These are phyloP conservation scores for Macheiramphus alcinus DNA, from an alignment of 2,113 vertebrate genomes.

Conservation along the genomic window DNA sequence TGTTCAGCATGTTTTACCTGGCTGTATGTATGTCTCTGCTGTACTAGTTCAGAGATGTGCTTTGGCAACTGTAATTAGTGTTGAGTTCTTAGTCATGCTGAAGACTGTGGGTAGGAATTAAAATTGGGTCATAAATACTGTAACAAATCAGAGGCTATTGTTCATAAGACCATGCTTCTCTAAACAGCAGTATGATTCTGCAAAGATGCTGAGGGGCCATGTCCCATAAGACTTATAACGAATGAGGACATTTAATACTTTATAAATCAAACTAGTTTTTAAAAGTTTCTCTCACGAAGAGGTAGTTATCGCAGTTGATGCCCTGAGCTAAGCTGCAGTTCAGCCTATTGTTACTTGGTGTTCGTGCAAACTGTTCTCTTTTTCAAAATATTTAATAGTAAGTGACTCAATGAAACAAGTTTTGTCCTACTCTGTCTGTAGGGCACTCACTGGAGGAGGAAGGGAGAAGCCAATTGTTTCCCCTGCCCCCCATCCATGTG, in stretches of 20 bases:
- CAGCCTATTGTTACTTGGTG: background rate
- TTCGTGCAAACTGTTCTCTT: background rate
- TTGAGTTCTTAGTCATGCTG: background rate
- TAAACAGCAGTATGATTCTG: background rate
- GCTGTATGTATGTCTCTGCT: background rate
- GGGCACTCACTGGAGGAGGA: background rate
- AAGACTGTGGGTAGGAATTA: background rate
- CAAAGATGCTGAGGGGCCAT: background rate
- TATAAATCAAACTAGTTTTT: background rate
- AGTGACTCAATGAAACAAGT: background rate
- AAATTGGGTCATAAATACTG: background rate
- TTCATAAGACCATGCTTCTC: background rate
- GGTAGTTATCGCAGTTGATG: background rate
- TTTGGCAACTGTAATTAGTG: conserved; percentile 14
- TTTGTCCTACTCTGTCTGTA: background rate
- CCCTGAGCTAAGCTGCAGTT: background rate
- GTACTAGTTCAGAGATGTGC: background rate
- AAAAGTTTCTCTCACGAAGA: background rate
- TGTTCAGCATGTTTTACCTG: conserved; percentile 43
- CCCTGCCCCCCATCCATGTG: background rate
- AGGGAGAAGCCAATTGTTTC: background rate
- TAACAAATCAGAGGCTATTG: background rate
- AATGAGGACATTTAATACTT: background rate
- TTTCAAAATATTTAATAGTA: background rate
- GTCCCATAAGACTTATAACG: background rate